These are phyloP conservation scores for Pilophorus perplexus DNA, from an alignment of 2,888 invertebrate species.

Conservation along the genomic window DNA sequence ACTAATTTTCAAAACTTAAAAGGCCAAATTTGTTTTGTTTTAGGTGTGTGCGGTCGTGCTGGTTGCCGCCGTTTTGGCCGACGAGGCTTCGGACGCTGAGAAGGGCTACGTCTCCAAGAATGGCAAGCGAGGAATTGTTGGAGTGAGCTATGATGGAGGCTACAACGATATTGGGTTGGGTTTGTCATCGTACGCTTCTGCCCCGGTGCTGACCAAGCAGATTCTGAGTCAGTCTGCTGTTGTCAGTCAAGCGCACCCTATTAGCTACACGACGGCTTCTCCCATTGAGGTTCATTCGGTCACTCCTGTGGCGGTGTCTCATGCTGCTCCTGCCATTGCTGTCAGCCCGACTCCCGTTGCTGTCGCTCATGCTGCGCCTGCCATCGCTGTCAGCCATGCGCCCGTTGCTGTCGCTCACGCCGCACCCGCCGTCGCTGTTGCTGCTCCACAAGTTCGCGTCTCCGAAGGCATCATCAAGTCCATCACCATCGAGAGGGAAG, in stretches of 20 bases:
- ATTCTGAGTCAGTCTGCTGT: not conserved
- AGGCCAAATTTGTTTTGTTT: not conserved
- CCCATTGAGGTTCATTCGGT: not conserved
- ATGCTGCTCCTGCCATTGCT: slow-evolving; percentile 17
- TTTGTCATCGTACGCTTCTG: not conserved
- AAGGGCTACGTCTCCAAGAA: not conserved
- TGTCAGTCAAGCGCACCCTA: slow-evolving; percentile 1
- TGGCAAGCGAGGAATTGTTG: not conserved
- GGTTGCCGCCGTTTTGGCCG: not conserved
- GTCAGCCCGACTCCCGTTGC: slow-evolving; percentile 24
- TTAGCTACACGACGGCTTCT: slow-evolving; percentile 6
- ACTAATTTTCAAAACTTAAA: no score
- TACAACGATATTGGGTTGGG: not conserved
- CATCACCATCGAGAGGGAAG: slow-evolving; percentile 54
- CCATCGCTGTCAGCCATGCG: slow-evolving; percentile 20
- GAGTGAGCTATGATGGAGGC: slow-evolving; percentile 4
- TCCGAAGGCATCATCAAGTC: slow-evolving; percentile 47
- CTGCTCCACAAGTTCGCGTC: not conserved
- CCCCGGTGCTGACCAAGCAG: slow-evolving; percentile 1
- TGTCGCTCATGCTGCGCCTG: slow-evolving; percentile 29
- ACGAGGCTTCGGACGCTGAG: slow-evolving; percentile 1
- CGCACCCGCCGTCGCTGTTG: slow-evolving; percentile 49
- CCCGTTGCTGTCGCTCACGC: slow-evolving; percentile 38
- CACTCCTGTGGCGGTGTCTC: slow-evolving; percentile 23
- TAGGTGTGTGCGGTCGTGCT: slow-evolving; percentile 6